Conservation (phyloP, 2,888 invertebrate genomes). For the Apoda limacodes region DNA sequence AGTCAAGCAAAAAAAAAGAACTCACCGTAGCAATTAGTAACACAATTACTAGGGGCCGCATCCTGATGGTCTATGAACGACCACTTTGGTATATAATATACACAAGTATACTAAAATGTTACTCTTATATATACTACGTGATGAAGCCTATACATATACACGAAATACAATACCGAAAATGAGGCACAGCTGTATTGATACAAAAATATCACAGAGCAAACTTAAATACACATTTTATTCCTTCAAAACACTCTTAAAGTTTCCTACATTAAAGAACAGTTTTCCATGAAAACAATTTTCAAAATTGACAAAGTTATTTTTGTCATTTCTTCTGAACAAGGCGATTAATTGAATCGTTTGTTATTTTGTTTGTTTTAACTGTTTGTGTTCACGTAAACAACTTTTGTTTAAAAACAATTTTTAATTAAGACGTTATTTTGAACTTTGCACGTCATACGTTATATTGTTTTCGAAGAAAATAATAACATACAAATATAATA, state of each 20-base stretch:
- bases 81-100: conserved; percentile 61
- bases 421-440: neutral
- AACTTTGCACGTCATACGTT: neutral
- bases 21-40: conserved; percentile 49
- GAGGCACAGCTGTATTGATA: conserved; percentile 40
- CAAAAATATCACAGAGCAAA: conserved; percentile 25
- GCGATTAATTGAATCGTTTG: conserved; percentile 38
- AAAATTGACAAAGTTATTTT: no score
- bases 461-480: no score
- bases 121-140: no score
- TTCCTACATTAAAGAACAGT: neutral
- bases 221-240: conserved; percentile 4
- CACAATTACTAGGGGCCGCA: conserved; percentile 49
- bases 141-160: conserved; percentile 56
- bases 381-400: no score
- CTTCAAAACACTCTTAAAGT: neutral
- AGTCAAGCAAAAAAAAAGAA: no score
- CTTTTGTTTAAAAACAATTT: neutral
- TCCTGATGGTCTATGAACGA: conserved; percentile 42
- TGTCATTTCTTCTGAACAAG: conserved; percentile 31
- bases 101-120: conserved; percentile 29
- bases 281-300: no score
- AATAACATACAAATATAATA: no score
- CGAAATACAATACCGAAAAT: conserved; percentile 28
- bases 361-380: conserved; percentile 21